Base-by-base conservation (phyloP, 1,140 invertebrate species). In the Drosophila triauraria region DNA sequence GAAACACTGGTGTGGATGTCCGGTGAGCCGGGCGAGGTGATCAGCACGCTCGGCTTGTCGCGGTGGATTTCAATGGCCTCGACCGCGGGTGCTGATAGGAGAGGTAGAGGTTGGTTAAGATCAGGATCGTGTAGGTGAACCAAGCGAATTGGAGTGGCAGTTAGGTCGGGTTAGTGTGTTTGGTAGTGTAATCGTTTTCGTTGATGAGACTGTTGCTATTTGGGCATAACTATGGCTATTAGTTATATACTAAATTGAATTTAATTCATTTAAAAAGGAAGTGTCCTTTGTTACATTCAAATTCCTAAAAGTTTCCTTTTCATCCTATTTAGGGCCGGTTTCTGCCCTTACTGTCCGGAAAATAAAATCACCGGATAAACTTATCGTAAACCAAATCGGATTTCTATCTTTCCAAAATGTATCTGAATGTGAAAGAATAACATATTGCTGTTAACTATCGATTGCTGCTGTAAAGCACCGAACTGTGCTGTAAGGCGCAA, bases 1-100 rank as follows among this genome's bases (percentile, higher is more conserved):
- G 93, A 93, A 27, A 56, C 58, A 44, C 62, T 57, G 27, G 94
- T 93, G 75, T 96, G 94, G 43, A 96, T 93, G 85, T 97, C 96
- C 15, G 97, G 97, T 64, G 97, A 97, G 46, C 96, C 96, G 5
- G 97, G 97, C 64, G 97, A 97, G 68, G 97, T 98, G 80, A 98
- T 97, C 86, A 97, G 94, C 46, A 98, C 97, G 91, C 96, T 96
- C 30, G 96, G 96, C 92, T 96, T 96, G 80, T 96, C 96, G 80
- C 95, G 95, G 54, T 95, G 93, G 46, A 87, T 69, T 50, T 92
- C 91, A 27, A 91, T 77, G 7, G 84, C 76, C 65, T 92, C 91
- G 30, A 91, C 77, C 10, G 54, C 72, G 40, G 84, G 71, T 8
- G 91, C 81, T 85, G 53, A 40, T 35, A 8, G 35, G 20, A 4